Percentiles rank a stretch among this genome's conserved stretches.
These are phyloP conservation scores for Fregetta grallaria DNA, from an alignment of 2,113 vertebrate species.

Conservation along the genomic window DNA sequence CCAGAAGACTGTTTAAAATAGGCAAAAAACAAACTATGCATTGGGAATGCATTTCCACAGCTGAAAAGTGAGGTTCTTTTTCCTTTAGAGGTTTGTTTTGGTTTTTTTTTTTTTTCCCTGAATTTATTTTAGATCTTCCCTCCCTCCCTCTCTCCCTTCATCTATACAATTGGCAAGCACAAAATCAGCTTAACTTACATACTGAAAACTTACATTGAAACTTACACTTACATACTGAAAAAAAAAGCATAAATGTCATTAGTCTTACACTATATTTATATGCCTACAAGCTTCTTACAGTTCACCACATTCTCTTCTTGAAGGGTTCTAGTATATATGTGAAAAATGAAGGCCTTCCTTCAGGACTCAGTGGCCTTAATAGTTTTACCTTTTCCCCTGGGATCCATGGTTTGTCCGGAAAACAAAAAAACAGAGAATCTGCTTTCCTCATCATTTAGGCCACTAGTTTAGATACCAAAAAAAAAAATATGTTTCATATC, in stretches of 20 bases:
- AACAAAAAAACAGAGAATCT: neutral
- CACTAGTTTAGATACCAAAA: neutral
- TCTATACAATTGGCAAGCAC: neutral
- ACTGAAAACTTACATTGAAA: neutral
- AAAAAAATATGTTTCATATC: neutral
- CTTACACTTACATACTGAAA: neutral
- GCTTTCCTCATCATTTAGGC: neutral
- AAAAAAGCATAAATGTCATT: neutral
- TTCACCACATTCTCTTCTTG: neutral
- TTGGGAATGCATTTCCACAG: neutral
- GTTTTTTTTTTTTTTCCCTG: neutral
- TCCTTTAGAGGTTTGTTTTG: neutral
- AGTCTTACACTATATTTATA: neutral
- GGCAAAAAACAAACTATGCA: neutral
- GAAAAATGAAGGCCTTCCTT: neutral
- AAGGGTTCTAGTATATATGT: neutral
- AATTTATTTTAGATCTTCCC: neutral
- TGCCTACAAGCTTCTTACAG: neutral
- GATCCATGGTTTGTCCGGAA: neutral
- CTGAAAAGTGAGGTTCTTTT: neutral
- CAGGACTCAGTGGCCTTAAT: neutral
- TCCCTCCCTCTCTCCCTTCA: neutral
- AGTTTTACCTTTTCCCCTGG: neutral
- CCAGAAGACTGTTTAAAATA: neutral
- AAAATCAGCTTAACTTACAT: neutral